Evolutionary conservation across 2,888 invertebrate genomes (phyloP).

Genomic region (Oxystoma pomonae): DNA sequence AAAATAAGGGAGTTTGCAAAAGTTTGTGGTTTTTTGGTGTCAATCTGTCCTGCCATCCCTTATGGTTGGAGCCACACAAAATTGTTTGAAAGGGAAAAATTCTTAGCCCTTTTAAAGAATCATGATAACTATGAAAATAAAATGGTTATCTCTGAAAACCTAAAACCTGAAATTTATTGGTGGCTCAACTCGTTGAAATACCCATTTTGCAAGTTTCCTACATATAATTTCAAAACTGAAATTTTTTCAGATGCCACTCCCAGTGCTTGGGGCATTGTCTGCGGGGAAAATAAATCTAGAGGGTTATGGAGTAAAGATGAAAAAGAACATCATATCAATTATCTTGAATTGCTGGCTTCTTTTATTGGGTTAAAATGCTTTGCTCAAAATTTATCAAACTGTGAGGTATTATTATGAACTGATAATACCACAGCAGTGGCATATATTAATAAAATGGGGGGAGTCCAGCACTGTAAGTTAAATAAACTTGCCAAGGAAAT

Average conservation of each 20-base stretch:
- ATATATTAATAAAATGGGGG: conserved; percentile 28
- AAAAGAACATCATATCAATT: conserved; percentile 28
- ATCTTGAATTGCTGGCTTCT: conserved; percentile 29
- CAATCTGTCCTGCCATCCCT: too few relatives aligned
- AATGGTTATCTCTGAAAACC: not conserved
- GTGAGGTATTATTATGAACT: conserved; percentile 24
- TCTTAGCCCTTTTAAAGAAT: too few relatives aligned
- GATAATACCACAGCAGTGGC: conserved; percentile 29
- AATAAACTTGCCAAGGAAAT: conserved; percentile 28
- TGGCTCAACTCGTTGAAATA: not conserved
- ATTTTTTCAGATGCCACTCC: conserved; percentile 30
- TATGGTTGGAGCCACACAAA: too few relatives aligned
- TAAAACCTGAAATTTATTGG: not conserved
- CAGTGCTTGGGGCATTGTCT: conserved; percentile 29
- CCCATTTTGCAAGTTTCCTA: not conserved
- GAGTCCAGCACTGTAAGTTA: conserved; percentile 24
- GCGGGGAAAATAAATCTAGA: conserved; percentile 17
- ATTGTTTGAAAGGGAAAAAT: too few relatives aligned
- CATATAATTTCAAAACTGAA: conserved; percentile 8
- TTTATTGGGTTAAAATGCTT: conserved; percentile 30
- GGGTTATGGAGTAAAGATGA: conserved; percentile 29
- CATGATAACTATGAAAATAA: not conserved
- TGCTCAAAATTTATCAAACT: conserved; percentile 18
- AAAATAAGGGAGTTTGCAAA: too few relatives aligned
- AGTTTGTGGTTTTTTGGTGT: too few relatives aligned